phyloP scores from a whole-genome alignment of 2,113 vertebrate species.

The Mustelus asterias region DNA sequence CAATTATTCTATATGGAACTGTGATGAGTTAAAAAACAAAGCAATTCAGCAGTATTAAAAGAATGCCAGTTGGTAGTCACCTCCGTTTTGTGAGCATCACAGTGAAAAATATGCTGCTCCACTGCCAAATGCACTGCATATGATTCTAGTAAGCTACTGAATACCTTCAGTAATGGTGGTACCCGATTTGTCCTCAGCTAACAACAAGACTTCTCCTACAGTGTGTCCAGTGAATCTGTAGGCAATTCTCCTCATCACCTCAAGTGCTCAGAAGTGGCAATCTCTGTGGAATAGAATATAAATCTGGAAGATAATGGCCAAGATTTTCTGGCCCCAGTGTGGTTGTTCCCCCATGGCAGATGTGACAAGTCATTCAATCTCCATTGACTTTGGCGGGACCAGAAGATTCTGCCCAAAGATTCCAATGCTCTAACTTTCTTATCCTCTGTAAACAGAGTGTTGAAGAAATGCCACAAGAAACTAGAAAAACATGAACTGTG shows the following conservation, averaged over 20 bases:
- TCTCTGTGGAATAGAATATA: background rate
- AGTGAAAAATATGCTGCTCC: background rate
- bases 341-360: too few relatives aligned
- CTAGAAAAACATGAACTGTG: background rate
- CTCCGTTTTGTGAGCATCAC: background rate
- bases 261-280: background rate
- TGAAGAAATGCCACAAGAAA: background rate
- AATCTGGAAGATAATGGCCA: background rate
- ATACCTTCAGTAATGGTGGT: background rate
- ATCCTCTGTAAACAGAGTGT: background rate
- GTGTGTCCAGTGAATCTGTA: background rate
- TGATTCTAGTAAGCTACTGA: background rate
- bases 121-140: background rate
- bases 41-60: background rate
- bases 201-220: background rate
- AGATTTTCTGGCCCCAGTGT: too few relatives aligned
- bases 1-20: background rate
- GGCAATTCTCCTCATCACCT: background rate
- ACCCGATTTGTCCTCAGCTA: background rate
- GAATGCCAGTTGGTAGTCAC: background rate
- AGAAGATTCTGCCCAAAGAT: too few relatives aligned
- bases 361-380: too few relatives aligned
- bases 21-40: background rate
- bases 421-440: background rate
- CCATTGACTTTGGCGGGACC: too few relatives aligned